Conservation (phyloP, 2,113 vertebrate genomes). For the Chrysemys picta region DNA sequence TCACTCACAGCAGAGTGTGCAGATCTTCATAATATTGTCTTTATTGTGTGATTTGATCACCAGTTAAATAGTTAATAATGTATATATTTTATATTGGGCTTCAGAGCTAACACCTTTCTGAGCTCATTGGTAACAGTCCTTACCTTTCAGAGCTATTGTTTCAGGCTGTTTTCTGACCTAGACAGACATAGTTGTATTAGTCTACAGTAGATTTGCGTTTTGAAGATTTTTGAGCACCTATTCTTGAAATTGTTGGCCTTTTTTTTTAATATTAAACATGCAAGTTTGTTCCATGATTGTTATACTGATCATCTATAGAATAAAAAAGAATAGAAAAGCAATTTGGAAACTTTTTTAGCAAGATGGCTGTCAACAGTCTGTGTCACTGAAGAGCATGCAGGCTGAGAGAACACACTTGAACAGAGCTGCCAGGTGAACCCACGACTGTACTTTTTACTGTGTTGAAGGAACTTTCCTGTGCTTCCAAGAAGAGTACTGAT, state of each 20-base stretch:
- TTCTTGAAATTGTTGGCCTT: neutral
- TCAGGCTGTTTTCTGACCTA: neutral
- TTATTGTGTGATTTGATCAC: neutral
- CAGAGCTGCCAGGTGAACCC: neutral
- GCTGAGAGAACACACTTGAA: neutral
- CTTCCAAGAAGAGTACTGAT: neutral
- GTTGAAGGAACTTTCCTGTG: neutral
- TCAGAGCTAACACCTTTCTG: neutral
- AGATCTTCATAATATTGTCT: neutral
- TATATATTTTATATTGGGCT: neutral
- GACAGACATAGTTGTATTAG: neutral
- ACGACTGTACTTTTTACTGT: neutral
- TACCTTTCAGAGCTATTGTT: neutral
- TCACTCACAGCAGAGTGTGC: neutral
- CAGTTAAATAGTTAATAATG: neutral
- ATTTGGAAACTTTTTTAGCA: rapidly evolving
- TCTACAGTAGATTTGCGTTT: neutral
- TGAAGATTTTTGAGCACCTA: neutral
- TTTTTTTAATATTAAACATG: neutral
- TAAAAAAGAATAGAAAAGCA: neutral
- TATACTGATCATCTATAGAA: neutral
- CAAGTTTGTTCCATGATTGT: neutral
- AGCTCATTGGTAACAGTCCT: neutral
- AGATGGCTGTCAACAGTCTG: neutral
- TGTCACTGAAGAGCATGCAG: neutral